These are phyloP conservation scores for Cyprinodon variegatus DNA, from an alignment of 2,113 vertebrate genomes.

Conservation along the genomic window DNA sequence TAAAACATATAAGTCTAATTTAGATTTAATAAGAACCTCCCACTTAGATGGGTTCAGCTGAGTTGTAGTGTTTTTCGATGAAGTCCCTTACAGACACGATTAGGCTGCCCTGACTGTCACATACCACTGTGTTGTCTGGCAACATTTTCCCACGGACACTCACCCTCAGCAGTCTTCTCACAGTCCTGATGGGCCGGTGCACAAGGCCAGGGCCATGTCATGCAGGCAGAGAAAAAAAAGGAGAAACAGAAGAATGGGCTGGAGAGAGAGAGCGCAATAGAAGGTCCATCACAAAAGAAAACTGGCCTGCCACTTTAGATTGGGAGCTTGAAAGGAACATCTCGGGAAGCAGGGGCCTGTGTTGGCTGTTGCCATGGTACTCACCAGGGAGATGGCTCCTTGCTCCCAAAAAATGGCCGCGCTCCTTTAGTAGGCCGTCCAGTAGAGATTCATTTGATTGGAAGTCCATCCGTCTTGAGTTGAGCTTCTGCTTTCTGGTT, in stretches of 20 bases:
- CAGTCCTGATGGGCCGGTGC: conserved; percentile 50
- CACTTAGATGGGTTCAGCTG: background rate
- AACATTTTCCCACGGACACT: conserved; percentile 75
- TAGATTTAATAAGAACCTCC: background rate
- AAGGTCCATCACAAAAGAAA: conserved; percentile 65
- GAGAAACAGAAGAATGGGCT: conserved; percentile 54
- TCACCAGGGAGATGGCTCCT: conserved; percentile 80
- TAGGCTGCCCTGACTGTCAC: conserved; percentile 40
- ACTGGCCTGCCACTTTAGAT: conserved; percentile 75
- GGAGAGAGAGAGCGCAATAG: conserved; percentile 47
- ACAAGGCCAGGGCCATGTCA: conserved; percentile 61
- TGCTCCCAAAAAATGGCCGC: conserved; percentile 72
- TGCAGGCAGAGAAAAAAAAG: conserved; percentile 39
- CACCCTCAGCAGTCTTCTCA: conserved; percentile 65
- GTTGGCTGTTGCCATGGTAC: conserved; percentile 77
- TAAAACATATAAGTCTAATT: background rate
- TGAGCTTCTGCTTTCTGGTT: conserved; percentile 44
- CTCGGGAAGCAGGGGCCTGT: conserved; percentile 68
- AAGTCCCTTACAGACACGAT: conserved; percentile 24
- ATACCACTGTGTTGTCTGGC: conserved; percentile 68
- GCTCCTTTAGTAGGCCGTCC: conserved; percentile 65
- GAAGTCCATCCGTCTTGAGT: conserved; percentile 72
- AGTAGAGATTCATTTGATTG: conserved; percentile 70
- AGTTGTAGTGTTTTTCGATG: background rate
- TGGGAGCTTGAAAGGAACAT: conserved; percentile 73